Evolutionary conservation across 1,140 invertebrate genomes (phyloP).

Genomic region (Drosophila nannoptera): DNA sequence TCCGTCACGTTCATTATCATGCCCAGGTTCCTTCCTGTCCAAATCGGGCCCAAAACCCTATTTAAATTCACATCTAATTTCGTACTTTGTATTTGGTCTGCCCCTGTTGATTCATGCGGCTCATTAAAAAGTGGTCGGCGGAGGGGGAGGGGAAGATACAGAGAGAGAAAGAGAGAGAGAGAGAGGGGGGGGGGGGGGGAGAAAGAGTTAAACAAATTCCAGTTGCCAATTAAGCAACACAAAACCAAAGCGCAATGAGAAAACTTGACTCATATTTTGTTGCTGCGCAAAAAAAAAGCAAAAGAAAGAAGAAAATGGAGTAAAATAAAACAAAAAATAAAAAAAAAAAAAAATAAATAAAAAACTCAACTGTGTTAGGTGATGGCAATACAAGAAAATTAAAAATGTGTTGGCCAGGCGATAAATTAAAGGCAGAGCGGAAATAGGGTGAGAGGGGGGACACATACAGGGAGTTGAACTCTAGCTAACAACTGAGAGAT

Average conservation of each 20-base stretch:
- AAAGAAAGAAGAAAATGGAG: conserved; percentile 15
- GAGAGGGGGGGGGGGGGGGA: too few relatives aligned
- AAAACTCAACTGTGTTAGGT: conserved; percentile 3
- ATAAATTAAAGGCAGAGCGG: not conserved
- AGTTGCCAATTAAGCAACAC: conserved; percentile 64
- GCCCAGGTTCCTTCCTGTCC: conserved; percentile 15
- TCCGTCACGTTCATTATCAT: conserved; percentile 37
- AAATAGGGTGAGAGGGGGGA: too few relatives aligned
- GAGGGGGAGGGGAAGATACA: too few relatives aligned
- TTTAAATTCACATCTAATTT: conserved; percentile 38
- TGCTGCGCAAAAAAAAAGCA: conserved; percentile 24
- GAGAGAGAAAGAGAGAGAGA: too few relatives aligned
- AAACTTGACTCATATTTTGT: conserved; percentile 64
- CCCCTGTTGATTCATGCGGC: conserved; percentile 41
- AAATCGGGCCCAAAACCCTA: conserved; percentile 20
- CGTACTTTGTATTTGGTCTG: not conserved
- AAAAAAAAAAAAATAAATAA: not conserved
- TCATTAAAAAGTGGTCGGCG: conserved; percentile 53
- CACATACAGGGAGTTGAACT: too few relatives aligned
- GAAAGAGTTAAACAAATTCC: conserved; percentile 57
- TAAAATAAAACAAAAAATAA: not conserved
- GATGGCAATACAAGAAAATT: not conserved
- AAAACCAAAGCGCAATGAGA: conserved; percentile 16
- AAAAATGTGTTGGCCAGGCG: not conserved
- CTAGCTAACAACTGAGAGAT: too few relatives aligned